A percentile compares a stretch with the other conserved stretches of the same genome.
phyloP scores from a whole-genome alignment of 2,113 vertebrate species.

The Apaloderma vittatum region DNA sequence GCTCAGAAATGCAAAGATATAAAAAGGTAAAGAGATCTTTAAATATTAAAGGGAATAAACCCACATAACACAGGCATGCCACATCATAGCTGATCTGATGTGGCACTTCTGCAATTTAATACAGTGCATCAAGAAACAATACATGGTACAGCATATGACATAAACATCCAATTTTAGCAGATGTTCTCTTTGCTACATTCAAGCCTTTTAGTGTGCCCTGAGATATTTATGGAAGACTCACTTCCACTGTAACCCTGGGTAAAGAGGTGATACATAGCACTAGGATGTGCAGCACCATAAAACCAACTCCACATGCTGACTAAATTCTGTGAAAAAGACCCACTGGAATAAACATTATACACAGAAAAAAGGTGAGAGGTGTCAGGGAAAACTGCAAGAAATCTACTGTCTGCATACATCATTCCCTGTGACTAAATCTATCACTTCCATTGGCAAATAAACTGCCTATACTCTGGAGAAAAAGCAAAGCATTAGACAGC shows the following conservation, averaged over 20 bases:
- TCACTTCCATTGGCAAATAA: constrained; percentile 46
- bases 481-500: neutral
- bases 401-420: constrained; percentile 13
- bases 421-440: constrained; percentile 51
- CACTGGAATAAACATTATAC: constrained; percentile 15
- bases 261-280: constrained; percentile 4
- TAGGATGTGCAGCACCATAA: neutral
- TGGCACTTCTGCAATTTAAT: neutral
- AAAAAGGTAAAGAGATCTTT: neutral
- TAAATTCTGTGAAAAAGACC: constrained; percentile 34
- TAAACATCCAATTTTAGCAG: neutral
- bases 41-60: neutral
- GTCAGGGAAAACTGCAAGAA: constrained; percentile 30
- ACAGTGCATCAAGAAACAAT: neutral
- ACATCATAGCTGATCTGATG: neutral
- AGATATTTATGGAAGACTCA: constrained; percentile 36
- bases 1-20: neutral
- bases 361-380: constrained; percentile 39
- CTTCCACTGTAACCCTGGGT: neutral
- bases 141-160: neutral
- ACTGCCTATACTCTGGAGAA: neutral
- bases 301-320: constrained; percentile 23
- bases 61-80: neutral
- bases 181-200: neutral
- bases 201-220: neutral